Percentiles rank a stretch among this genome's conserved stretches.
phyloP scores from a whole-genome alignment of 1,140 invertebrate species.

The Gyrodactylus bullatarudis region DNA sequence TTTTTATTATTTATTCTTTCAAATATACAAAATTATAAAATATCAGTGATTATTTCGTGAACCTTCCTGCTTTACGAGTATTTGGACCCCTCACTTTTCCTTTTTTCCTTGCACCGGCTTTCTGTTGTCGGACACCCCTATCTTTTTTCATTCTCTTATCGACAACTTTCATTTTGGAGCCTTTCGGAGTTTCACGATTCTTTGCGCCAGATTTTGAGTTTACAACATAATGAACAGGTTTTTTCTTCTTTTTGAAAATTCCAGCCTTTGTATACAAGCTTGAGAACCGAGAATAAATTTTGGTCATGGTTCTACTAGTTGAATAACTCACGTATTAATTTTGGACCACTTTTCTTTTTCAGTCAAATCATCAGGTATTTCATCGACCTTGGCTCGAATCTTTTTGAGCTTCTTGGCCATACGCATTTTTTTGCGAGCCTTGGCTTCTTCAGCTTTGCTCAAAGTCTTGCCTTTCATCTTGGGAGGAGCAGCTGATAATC shows the following conservation, averaged over 20 bases:
- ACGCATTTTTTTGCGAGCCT: constrained; percentile 65
- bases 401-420: constrained; percentile 42
- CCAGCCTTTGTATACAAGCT: constrained; percentile 69
- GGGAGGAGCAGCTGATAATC: background rate
- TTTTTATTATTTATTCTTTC: no score
- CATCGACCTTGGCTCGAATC: constrained; percentile 72
- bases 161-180: constrained; percentile 1
- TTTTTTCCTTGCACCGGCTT: background rate
- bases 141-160: constrained; percentile 6
- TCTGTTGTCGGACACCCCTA: background rate
- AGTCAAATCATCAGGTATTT: constrained; percentile 49
- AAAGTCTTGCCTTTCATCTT: constrained; percentile 55
- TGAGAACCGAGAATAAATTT: constrained; percentile 12
- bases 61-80: background rate
- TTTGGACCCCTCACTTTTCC: background rate
- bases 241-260: constrained; percentile 25
- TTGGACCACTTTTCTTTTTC: constrained; percentile 63
- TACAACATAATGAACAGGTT: constrained; percentile 1
- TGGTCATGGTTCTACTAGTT: constrained; percentile 3
- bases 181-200: background rate
- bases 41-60: background rate
- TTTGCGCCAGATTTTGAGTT: background rate
- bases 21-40: background rate
- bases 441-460: constrained; percentile 90
- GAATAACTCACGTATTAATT: constrained; percentile 38